Conservation (phyloP, 92 coral and sea anemone species). For the Umimayanthus chanpuru region DNA sequence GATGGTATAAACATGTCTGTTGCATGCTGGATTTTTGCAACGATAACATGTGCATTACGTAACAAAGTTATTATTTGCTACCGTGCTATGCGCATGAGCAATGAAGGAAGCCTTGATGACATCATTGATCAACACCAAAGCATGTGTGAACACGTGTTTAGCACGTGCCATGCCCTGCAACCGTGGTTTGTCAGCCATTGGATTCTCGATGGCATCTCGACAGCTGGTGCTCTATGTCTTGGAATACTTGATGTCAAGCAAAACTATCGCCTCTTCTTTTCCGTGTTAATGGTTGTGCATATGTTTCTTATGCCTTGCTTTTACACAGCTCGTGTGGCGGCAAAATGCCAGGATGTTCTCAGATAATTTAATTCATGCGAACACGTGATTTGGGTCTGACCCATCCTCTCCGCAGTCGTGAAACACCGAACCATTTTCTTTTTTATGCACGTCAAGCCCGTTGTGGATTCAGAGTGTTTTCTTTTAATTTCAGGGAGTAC, state of each 20-base stretch:
- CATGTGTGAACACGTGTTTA: slow-evolving; percentile 5
- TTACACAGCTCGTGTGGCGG: not conserved
- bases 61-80: not conserved
- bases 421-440: not conserved
- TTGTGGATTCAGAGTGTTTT: not conserved
- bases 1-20: not conserved
- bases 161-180: slow-evolving; percentile 8
- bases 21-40: not conserved
- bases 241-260: not conserved
- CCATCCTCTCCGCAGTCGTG: not conserved
- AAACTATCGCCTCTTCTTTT: not conserved
- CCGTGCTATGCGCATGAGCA: not conserved
- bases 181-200: slow-evolving; percentile 28
- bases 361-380: not conserved
- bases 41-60: not conserved
- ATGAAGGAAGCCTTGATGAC: not conserved
- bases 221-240: not conserved
- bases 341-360: not conserved
- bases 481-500: not conserved
- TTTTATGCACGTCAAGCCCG: not conserved
- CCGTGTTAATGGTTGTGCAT: not conserved
- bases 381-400: not conserved
- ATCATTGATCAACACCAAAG: not conserved
- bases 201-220: not conserved
- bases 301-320: not conserved